Evolutionary conservation across 2,797 vertebrate species (phyloP), one percentile per base, ranked within the genome.

Genomic region (Anabas testudineus): DNA sequence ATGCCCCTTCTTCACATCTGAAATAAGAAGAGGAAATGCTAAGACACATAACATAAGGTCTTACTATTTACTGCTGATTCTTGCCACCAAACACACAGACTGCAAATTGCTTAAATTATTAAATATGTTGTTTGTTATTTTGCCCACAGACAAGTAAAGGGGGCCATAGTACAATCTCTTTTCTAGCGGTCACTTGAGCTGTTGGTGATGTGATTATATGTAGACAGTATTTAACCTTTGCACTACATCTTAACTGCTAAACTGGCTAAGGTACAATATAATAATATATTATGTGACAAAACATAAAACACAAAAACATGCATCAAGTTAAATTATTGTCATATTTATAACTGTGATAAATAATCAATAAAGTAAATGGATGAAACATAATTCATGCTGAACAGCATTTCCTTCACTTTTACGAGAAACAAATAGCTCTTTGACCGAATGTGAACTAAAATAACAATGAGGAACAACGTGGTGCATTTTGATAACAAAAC

Each of bases 1-100:
- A 10, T 62, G 68, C 19, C 43, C 26, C 51, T 53, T 86, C 57
- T 70, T 90, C 63, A 70, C 81, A 19, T 93, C 94, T 95, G 83
- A 45, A 91, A 90, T 12, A 42, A 85, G 4, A 87, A 67, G 76
- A 3, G 21, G n/a, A 71, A 67, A 68, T 54, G 2, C 14, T 47
- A 26, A 72, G 10, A 48, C 19, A 41, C 14, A 49, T 18, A 8
- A 59, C 57, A 52, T 3, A 49, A 21, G 0, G 2, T 57, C 19
- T 28, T 42, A 26, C 2, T 21, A 21, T 36, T 37, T 18, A 12
- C 5, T 5, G 2, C 22, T 3, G 3, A 34, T 34, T 10, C 34
- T 10, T n/a, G n/a, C n/a, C 2, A 39, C 42, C 39, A 55, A 37
- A 3, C 0, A 1, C 46, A n/a, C 4, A 52, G n/a, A 42, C 15